Percentiles rank a stretch among this genome's conserved stretches.
Evolutionary conservation across 2,888 invertebrate species (phyloP).

Genomic region (Hydraecia micacea): DNA sequence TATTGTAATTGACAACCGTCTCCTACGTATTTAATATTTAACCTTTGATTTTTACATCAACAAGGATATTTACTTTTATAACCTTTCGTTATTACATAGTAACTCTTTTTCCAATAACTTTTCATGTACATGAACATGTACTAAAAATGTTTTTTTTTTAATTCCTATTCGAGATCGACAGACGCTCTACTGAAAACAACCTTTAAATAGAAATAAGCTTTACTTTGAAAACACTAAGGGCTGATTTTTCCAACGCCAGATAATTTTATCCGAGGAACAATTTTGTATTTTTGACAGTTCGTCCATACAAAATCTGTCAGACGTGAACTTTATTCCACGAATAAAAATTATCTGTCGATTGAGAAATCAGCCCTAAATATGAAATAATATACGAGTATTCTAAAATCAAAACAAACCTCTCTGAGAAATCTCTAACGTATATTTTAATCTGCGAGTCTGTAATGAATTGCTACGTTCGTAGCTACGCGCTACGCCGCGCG

Average conservation of each 20-base stretch:
- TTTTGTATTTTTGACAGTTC: no score
- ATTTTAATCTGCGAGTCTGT: conserved; percentile 40
- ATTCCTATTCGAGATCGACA: neutral
- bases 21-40: no score
- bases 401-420: conserved; percentile 19
- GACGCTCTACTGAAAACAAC: neutral
- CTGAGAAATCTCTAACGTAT: conserved; percentile 3
- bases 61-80: conserved; percentile 20
- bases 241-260: no score
- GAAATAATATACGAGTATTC: neutral
- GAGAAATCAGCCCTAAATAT: neutral
- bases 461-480: conserved; percentile 54
- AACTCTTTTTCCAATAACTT: conserved; percentile 3
- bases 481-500: conserved; percentile 35
- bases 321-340: no score
- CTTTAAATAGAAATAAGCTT: conserved; percentile 3
- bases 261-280: no score
- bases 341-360: no score
- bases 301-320: no score
- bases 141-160: neutral
- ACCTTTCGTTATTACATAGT: conserved; percentile 14
- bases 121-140: neutral
- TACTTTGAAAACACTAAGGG: neutral
- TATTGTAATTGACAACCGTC: no score
- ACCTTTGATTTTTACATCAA: conserved; percentile 38